phyloP scores from a whole-genome alignment of 2,888 invertebrate genomes.

The Conus canariensis region DNA sequence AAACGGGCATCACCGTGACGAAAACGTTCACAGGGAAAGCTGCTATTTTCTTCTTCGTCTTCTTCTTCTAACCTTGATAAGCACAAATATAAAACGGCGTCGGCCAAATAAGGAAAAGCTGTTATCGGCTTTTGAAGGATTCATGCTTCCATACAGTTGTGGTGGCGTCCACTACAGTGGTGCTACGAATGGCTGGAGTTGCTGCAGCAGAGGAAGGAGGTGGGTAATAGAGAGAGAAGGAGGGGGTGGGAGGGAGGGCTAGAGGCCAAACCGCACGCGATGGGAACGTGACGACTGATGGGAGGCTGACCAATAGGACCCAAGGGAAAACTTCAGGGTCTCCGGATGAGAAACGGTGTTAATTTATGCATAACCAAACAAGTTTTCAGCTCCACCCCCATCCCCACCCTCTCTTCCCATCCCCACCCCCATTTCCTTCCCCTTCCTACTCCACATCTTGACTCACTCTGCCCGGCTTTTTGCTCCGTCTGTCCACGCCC shows the following conservation, averaged over 20 bases:
- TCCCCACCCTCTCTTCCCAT: too few relatives aligned
- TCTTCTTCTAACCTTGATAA: too few relatives aligned
- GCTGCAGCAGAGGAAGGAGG: not conserved
- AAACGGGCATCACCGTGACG: too few relatives aligned
- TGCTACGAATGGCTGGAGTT: not conserved
- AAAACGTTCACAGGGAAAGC: too few relatives aligned
- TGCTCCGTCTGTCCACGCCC: not conserved
- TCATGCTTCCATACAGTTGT: too few relatives aligned
- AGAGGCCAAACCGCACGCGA: not conserved
- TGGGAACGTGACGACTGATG: conserved; percentile 37
- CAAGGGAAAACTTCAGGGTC: not conserved
- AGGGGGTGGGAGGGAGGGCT: not conserved
- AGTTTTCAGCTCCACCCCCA: not conserved
- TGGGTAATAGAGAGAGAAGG: not conserved
- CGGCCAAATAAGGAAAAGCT: too few relatives aligned
- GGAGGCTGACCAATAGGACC: conserved; percentile 17
- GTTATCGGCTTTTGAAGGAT: too few relatives aligned
- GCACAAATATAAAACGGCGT: too few relatives aligned
- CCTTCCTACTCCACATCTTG: not conserved
- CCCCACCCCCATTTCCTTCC: too few relatives aligned
- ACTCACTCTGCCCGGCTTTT: too few relatives aligned
- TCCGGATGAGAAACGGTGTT: conserved; percentile 32
- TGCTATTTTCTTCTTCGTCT: too few relatives aligned
- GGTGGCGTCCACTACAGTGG: too few relatives aligned
- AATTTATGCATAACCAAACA: conserved; percentile 42